These are phyloP conservation scores for Teinopalpus imperialis DNA, from an alignment of 2,888 invertebrate genomes.

Conservation along the genomic window DNA sequence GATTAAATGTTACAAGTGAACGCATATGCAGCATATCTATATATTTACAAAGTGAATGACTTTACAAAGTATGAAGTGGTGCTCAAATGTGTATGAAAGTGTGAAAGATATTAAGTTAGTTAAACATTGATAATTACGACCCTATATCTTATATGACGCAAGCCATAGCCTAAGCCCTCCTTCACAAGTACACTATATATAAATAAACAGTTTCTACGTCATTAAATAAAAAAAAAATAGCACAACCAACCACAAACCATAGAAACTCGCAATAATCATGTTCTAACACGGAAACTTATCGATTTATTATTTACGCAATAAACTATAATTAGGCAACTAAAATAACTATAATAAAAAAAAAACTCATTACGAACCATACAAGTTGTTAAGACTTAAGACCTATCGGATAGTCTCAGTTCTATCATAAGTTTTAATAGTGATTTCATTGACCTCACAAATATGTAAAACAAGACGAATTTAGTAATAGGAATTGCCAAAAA, in stretches of 20 bases:
- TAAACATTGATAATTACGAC: slow-evolving; percentile 35
- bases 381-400: slow-evolving; percentile 44
- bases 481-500: slow-evolving; percentile 17
- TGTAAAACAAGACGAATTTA: slow-evolving; percentile 5
- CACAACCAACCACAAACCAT: slow-evolving; percentile 73
- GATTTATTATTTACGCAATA: slow-evolving; percentile 71
- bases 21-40: too few species aligned
- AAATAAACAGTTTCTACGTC: slow-evolving; percentile 25
- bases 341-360: slow-evolving; percentile 60
- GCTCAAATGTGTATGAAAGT: slow-evolving; percentile 9
- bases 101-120: slow-evolving; percentile 37
- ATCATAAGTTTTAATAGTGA: slow-evolving; percentile 15
- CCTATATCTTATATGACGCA: slow-evolving; percentile 31
- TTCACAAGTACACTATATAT: slow-evolving; percentile 52
- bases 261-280: slow-evolving; percentile 69
- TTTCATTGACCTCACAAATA: slow-evolving; percentile 11
- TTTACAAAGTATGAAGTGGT: not conserved
- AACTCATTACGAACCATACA: slow-evolving; percentile 57
- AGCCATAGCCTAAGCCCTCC: slow-evolving; percentile 49
- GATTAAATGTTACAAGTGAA: too few species aligned
- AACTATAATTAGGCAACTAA: slow-evolving; percentile 71
- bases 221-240: slow-evolving; percentile 45
- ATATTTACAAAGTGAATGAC: slow-evolving; percentile 6
- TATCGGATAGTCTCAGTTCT: slow-evolving; percentile 15
- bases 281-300: slow-evolving; percentile 68